These are phyloP conservation scores for Spilosoma lubricipeda DNA, from an alignment of 2,888 invertebrate genomes.

Conservation along the genomic window DNA sequence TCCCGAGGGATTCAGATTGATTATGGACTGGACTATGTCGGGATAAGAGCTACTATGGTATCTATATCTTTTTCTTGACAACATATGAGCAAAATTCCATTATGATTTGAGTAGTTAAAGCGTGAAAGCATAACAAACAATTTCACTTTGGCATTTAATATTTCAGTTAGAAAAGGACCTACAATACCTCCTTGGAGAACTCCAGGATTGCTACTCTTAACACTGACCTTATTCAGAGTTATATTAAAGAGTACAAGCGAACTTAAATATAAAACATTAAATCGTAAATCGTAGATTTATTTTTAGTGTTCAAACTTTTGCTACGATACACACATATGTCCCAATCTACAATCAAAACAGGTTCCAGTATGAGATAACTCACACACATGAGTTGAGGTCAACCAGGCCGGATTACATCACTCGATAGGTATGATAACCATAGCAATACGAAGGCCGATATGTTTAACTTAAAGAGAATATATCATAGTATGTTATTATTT, in stretches of 20 bases:
- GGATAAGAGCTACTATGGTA: no score
- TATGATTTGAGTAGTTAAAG: no score
- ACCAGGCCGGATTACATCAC: conserved; percentile 67
- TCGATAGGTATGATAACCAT: conserved; percentile 55
- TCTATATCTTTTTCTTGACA: background rate
- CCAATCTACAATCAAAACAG: conserved; percentile 64
- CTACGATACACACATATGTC: conserved; percentile 11
- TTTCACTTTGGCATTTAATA: background rate
- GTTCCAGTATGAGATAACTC: conserved; percentile 68
- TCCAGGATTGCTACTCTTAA: background rate
- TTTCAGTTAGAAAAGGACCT: background rate
- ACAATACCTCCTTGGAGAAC: background rate
- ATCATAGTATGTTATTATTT: conserved; percentile 6
- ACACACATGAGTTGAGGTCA: conserved; percentile 63
- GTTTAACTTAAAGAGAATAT: conserved; percentile 10
- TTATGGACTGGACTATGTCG: background rate
- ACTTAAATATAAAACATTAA: background rate
- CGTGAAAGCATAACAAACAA: no score
- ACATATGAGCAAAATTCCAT: background rate
- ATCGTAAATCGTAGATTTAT: conserved; percentile 9
- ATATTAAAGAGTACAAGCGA: background rate
- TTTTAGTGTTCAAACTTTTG: background rate
- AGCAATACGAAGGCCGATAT: conserved; percentile 32
- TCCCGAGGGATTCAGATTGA: no score
- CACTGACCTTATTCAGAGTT: background rate